Evolutionary conservation across 1,140 invertebrate genomes (phyloP).

Genomic region (Galendromus occidentalis): DNA sequence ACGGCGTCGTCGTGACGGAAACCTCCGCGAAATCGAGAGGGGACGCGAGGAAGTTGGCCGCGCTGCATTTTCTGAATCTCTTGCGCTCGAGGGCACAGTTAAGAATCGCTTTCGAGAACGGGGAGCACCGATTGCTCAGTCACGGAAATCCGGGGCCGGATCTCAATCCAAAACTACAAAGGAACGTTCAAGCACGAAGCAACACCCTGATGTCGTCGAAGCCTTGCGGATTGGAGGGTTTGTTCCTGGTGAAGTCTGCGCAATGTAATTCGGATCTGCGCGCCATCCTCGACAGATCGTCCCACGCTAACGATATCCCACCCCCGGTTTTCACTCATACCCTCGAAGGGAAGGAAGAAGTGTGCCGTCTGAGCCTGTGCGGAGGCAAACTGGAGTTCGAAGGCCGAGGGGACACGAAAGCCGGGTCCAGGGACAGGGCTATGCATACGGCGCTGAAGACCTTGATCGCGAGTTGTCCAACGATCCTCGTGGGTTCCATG

Average conservation of each 20-base stretch:
- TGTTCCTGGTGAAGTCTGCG: not conserved
- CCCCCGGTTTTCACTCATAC: not conserved
- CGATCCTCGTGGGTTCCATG: not conserved
- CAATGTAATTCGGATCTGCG: not conserved
- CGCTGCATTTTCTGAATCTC: not conserved
- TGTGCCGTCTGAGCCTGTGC: not conserved
- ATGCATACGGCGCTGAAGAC: not conserved
- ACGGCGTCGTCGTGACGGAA: not conserved
- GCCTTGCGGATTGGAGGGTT: not conserved
- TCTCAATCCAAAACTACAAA: no score
- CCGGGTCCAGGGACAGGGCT: not conserved
- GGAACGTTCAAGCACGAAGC: not conserved
- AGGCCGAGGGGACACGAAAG: not conserved
- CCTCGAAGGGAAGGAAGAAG: not conserved
- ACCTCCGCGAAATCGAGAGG: not conserved
- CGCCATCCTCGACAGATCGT: not conserved
- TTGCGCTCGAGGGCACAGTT: not conserved
- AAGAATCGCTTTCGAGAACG: not conserved
- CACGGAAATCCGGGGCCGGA: not conserved
- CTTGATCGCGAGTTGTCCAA: not conserved
- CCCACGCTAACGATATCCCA: not conserved
- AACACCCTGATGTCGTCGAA: not conserved
- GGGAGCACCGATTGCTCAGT: not conserved
- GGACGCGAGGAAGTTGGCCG: not conserved
- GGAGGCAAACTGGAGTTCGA: not conserved